These are phyloP conservation scores for Pandemis corylana DNA, from an alignment of 2,888 invertebrate species.

Conservation along the genomic window DNA sequence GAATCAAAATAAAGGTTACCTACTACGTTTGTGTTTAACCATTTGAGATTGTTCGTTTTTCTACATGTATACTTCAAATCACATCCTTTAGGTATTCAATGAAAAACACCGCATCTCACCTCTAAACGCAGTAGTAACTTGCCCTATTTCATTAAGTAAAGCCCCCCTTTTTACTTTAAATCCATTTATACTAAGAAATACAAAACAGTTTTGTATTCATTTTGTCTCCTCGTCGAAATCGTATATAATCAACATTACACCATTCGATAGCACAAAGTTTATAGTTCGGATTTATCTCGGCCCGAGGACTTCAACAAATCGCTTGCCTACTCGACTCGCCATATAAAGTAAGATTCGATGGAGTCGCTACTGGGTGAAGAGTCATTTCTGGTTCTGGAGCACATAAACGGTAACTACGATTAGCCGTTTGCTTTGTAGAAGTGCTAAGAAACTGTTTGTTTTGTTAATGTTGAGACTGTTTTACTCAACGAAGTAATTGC, in stretches of 20 bases:
- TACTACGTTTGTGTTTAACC: neutral
- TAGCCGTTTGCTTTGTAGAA: neutral
- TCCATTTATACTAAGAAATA: neutral
- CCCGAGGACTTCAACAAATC: neutral
- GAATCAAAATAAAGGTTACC: neutral
- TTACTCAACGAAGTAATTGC: too few relatives aligned
- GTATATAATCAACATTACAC: neutral
- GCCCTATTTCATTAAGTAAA: neutral
- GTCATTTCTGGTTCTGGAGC: slow-evolving; percentile 13
- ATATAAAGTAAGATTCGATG: slow-evolving; percentile 15
- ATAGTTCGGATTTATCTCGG: slow-evolving; percentile 3
- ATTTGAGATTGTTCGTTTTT: neutral
- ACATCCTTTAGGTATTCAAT: neutral
- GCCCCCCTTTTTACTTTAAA: neutral
- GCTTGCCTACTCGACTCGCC: slow-evolving; percentile 9
- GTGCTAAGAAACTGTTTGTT: neutral
- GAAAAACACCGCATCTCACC: neutral
- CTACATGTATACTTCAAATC: neutral
- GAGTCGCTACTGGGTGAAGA: slow-evolving; percentile 6
- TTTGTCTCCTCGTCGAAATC: neutral
- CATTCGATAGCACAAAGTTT: slow-evolving; percentile 5
- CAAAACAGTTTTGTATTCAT: neutral
- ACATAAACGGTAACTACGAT: neutral
- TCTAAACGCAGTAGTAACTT: neutral
- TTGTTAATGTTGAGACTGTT: neutral